Conservation (phyloP, 2,113 vertebrate genomes). For the Lethenteron reissneri region DNA sequence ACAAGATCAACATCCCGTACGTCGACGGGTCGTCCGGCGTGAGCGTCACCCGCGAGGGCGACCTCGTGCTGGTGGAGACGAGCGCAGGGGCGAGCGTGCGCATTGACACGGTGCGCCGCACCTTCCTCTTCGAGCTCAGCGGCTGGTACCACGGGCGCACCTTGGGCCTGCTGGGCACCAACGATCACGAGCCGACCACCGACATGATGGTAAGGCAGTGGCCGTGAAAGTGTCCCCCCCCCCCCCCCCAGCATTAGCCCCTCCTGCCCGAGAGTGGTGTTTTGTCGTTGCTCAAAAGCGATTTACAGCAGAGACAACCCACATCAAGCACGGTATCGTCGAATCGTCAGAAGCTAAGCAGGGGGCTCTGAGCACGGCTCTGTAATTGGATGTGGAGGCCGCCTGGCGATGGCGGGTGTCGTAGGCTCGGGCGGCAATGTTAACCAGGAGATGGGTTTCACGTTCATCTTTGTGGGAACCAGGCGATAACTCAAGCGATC, state of each 20-base stretch:
- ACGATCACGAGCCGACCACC: neutral
- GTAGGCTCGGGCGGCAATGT: too few relatives aligned
- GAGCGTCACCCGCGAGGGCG: too few relatives aligned
- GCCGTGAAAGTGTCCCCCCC: too few relatives aligned
- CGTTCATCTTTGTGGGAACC: too few relatives aligned
- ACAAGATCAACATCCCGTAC: too few relatives aligned
- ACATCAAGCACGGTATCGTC: neutral
- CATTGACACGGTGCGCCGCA: neutral
- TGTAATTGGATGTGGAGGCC: neutral
- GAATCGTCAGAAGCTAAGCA: neutral
- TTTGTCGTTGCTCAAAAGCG: neutral
- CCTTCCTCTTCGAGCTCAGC: neutral
- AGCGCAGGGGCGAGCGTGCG: neutral
- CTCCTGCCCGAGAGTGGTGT: neutral
- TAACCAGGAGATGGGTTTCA: too few relatives aligned
- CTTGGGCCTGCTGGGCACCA: neutral
- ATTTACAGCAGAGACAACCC: neutral
- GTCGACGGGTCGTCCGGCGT: too few relatives aligned
- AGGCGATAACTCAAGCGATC: too few relatives aligned
- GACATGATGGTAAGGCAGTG: neutral
- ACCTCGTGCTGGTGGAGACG: neutral
- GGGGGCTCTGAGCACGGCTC: neutral
- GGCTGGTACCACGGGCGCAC: constrained; percentile 1
- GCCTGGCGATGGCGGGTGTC: too few relatives aligned
- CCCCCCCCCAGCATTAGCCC: neutral